These are phyloP conservation scores for Uromys caudimaculatus DNA, from an alignment of 2,797 vertebrate genomes.

Conservation along the genomic window DNA sequence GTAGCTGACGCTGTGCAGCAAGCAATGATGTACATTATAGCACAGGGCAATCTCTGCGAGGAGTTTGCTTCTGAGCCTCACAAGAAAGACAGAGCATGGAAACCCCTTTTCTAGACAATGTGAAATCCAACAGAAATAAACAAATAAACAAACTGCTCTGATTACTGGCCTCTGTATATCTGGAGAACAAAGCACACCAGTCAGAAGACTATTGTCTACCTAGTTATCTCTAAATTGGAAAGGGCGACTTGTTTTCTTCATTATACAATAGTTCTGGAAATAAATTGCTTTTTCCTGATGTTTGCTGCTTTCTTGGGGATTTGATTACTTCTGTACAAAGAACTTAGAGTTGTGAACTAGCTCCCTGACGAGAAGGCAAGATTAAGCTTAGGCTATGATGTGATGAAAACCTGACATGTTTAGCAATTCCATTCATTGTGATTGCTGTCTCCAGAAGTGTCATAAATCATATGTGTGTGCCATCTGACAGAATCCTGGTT, in stretches of 20 bases:
- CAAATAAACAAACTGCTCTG: conserved; percentile 10
- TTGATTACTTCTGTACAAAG: conserved; percentile 60
- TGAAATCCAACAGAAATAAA: background rate
- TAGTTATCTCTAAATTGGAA: conserved; percentile 77
- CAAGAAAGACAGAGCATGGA: conserved; percentile 56
- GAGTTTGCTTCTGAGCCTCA: conserved; percentile 57
- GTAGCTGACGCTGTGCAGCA: background rate
- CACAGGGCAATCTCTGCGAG: background rate
- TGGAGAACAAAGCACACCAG: conserved; percentile 51
- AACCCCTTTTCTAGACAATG: conserved; percentile 59
- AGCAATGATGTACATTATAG: background rate
- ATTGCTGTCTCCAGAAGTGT: background rate
- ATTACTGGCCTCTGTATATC: conserved; percentile 60
- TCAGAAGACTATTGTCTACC: conserved; percentile 67
- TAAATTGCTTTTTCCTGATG: conserved; percentile 61
- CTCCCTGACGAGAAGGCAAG: conserved; percentile 25
- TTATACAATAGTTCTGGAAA: conserved; percentile 73
- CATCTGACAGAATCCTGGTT: conserved; percentile 6
- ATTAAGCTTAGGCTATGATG: background rate
- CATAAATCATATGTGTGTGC: background rate
- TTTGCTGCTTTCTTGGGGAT: conserved; percentile 68
- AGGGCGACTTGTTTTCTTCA: conserved; percentile 78
- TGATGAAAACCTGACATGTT: conserved; percentile 10
- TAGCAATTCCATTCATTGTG: conserved; percentile 13
- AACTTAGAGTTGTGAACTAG: conserved; percentile 43